Conservation (phyloP, 2,113 vertebrate genomes). For the Oceanites oceanicus region DNA sequence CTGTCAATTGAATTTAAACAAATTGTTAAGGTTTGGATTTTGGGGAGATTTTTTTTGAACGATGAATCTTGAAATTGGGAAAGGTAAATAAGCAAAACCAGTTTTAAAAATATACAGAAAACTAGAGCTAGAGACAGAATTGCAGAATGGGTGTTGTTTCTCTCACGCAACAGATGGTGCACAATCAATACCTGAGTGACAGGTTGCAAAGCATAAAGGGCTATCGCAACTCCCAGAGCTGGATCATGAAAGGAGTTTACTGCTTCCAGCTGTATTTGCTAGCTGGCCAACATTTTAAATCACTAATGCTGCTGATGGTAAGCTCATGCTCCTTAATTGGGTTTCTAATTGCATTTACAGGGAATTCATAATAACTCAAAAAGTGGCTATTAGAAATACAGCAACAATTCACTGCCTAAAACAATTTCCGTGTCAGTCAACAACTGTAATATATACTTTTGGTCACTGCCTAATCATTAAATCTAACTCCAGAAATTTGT, state of each 20-base stretch:
- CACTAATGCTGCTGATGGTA: neutral
- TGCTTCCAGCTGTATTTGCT: neutral
- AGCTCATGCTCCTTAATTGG: neutral
- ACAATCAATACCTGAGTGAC: neutral
- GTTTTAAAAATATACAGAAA: neutral
- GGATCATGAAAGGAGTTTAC: neutral
- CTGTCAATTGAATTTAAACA: neutral
- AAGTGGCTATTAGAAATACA: neutral
- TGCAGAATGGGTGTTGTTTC: neutral
- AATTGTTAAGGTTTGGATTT: neutral
- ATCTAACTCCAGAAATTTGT: neutral
- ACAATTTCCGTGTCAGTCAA: neutral
- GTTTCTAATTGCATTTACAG: neutral
- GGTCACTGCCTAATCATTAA: neutral
- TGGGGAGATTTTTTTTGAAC: neutral
- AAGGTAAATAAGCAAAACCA: neutral
- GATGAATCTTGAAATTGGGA: neutral
- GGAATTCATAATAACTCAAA: neutral
- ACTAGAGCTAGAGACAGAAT: neutral
- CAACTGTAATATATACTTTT: neutral
- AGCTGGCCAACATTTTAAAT: neutral
- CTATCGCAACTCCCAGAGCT: neutral
- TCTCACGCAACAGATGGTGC: neutral
- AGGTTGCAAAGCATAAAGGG: neutral
- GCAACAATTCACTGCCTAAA: neutral